A percentile compares a stretch with the other conserved stretches of the same genome.
Evolutionary conservation across 2,113 vertebrate species (phyloP).

Genomic region (Corythoichthys haematopterus): DNA sequence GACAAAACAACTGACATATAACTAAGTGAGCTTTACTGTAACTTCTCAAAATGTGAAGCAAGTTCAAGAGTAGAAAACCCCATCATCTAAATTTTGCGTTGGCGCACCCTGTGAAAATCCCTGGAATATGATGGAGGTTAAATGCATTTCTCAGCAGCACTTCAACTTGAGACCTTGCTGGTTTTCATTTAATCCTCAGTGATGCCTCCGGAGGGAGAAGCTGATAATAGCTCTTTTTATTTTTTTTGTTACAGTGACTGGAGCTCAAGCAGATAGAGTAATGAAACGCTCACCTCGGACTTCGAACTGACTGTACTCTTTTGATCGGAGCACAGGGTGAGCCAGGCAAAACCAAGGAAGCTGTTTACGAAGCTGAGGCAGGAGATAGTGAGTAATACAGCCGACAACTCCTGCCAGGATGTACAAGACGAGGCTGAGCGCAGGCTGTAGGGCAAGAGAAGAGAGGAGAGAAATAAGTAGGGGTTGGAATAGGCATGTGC

Average conservation of each 20-base stretch:
- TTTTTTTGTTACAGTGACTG: background rate
- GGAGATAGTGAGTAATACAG: conserved; percentile 85
- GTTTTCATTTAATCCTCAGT: conserved; percentile 16
- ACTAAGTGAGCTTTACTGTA: background rate
- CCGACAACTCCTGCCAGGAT: conserved; percentile 81
- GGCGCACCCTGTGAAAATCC: background rate
- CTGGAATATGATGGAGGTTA: conserved; percentile 3
- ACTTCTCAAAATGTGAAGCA: background rate
- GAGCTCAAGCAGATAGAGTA: background rate
- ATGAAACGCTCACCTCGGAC: conserved; percentile 77
- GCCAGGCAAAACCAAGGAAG: conserved; percentile 90
- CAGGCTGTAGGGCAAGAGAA: conserved; percentile 69
- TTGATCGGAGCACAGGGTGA: conserved; percentile 82
- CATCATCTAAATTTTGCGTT: background rate
- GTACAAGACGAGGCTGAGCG: conserved; percentile 83
- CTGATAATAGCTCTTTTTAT: conserved; percentile 4
- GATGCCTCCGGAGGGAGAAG: conserved; percentile 3
- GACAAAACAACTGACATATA: background rate
- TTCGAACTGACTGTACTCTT: conserved; percentile 89
- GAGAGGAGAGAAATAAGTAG: background rate
- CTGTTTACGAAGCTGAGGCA: conserved; percentile 88
- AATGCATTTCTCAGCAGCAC: conserved; percentile 13
- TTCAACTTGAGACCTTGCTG: conserved; percentile 4
- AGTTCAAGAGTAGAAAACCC: background rate
- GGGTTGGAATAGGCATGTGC: no score